A percentile compares a stretch with the other conserved stretches of the same genome.
Conservation (phyloP, 1,140 invertebrate genomes). For the Neocloeon triangulifer region DNA sequence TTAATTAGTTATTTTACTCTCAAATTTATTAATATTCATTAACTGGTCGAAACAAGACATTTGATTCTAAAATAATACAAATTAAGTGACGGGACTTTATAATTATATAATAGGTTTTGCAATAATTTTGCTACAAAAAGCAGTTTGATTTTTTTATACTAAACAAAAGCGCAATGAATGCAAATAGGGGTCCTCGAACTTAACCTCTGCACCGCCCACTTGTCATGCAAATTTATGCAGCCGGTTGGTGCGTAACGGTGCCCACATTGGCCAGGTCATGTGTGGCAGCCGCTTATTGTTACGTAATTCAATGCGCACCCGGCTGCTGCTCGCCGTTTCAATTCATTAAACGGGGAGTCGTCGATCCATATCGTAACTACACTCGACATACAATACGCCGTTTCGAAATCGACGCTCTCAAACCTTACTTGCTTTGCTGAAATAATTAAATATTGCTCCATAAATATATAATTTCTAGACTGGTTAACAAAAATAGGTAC, state of each 20-base stretch:
- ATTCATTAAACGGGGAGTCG: too few relatives aligned
- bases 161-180: background rate
- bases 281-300: background rate
- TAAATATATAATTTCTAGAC: too few relatives aligned
- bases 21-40: background rate
- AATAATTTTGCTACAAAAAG: background rate
- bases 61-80: background rate
- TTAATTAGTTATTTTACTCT: background rate
- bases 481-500: too few relatives aligned
- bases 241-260: too few relatives aligned
- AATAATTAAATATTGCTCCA: too few relatives aligned
- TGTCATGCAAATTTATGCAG: too few relatives aligned
- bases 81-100: background rate
- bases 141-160: background rate
- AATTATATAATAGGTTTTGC: background rate
- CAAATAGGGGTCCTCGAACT: background rate
- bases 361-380: too few relatives aligned
- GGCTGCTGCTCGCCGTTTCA: too few relatives aligned
- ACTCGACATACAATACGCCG: too few relatives aligned
- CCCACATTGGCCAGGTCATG: slow-evolving; percentile 1
- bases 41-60: background rate
- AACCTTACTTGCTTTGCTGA: too few relatives aligned
- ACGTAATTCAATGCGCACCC: background rate
- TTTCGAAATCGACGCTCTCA: too few relatives aligned
- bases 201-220: too few relatives aligned